Percentiles rank a stretch among this genome's conserved stretches.
phyloP scores from a whole-genome alignment of 2,888 invertebrate genomes.

The Schizaphis graminum region DNA sequence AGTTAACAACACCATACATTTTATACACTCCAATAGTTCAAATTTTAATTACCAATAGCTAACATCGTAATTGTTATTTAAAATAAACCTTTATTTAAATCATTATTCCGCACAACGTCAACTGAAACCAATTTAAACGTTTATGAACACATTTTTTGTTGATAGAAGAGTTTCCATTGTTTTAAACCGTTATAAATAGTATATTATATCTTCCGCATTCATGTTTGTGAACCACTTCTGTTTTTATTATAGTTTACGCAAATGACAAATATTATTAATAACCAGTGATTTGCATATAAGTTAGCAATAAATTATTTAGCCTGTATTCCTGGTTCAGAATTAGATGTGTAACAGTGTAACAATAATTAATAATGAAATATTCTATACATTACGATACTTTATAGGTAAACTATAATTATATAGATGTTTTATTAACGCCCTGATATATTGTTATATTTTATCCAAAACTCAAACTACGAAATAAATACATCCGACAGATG shows the following conservation, averaged over 20 bases:
- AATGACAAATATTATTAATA: not conserved
- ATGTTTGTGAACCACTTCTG: conserved; percentile 7
- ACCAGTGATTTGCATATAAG: not conserved
- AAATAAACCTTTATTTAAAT: not conserved
- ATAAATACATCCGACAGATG: not conserved
- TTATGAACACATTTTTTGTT: not conserved
- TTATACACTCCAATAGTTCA: not conserved
- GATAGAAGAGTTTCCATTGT: not conserved
- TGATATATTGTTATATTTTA: not conserved
- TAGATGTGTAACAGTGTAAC: not conserved
- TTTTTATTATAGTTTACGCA: conserved; percentile 26
- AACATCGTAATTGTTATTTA: not conserved
- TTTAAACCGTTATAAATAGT: not conserved
- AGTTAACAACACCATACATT: not conserved
- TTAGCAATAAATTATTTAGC: conserved; percentile 30
- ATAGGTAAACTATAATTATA: not conserved
- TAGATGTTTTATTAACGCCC: not conserved
- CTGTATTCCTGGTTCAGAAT: not conserved
- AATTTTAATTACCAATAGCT: not conserved
- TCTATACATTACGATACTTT: not conserved
- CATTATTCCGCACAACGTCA: not conserved
- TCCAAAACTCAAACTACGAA: not conserved
- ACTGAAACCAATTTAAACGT: not conserved
- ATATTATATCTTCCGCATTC: conserved; percentile 19
- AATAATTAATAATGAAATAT: conserved; percentile 36